Percentiles rank a stretch among this genome's conserved stretches.
phyloP scores from a whole-genome alignment of 2,113 vertebrate genomes.

The Gnathonemus longibarbis region DNA sequence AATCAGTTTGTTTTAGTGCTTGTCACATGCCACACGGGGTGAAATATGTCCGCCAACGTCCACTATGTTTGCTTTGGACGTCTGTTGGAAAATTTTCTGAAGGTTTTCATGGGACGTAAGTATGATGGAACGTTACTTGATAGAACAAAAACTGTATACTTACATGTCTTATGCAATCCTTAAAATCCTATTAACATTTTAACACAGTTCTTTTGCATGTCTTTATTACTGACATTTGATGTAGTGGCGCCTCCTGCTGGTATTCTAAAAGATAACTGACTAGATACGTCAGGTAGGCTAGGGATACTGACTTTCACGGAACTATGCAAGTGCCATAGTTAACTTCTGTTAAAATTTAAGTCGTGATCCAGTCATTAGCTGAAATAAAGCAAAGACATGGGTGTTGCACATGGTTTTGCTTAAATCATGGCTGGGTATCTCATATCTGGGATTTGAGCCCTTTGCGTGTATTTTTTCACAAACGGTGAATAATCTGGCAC shows the following conservation, averaged over 20 bases:
- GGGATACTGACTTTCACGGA: background rate
- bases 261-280: background rate
- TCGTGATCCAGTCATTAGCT: background rate
- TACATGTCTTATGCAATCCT: background rate
- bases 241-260: background rate
- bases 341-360: background rate
- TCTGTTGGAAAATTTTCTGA: background rate
- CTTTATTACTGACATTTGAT: background rate
- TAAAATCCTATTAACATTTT: background rate
- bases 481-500: background rate
- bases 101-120: background rate
- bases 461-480: background rate
- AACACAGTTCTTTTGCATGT: background rate
- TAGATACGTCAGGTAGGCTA: background rate
- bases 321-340: background rate
- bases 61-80: background rate
- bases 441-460: background rate
- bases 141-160: background rate
- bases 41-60: background rate
- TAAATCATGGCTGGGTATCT: background rate
- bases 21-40: background rate
- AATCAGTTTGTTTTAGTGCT: background rate
- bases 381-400: background rate
- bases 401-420: background rate
- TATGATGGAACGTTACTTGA: background rate